Evolutionary conservation across 2,888 invertebrate species (phyloP).

Genomic region (Tipula unca): DNA sequence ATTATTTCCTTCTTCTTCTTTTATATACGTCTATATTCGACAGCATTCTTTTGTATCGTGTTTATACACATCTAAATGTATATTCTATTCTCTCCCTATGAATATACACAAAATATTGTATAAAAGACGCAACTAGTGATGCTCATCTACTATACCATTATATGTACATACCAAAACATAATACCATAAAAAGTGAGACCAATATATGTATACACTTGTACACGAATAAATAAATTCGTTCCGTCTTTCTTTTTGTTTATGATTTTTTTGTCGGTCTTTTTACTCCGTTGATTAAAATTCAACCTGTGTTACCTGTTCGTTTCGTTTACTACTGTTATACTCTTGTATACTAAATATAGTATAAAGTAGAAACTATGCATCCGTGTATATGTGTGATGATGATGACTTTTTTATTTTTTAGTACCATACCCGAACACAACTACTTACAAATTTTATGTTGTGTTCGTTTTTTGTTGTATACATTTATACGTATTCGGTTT

Average conservation of each 20-base stretch:
- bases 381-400: background rate
- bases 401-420: background rate
- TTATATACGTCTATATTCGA: background rate
- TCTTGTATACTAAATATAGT: background rate
- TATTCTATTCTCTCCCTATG: background rate
- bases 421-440: background rate
- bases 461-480: background rate
- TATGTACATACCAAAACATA: background rate
- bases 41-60: background rate
- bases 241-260: background rate
- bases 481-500: background rate
- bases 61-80: too few species aligned
- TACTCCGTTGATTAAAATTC: conserved; percentile 18
- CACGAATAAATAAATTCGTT: background rate
- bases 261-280: conserved; percentile 1
- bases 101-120: background rate
- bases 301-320: conserved; percentile 20
- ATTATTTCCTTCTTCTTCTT: conserved; percentile 18
- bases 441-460: background rate
- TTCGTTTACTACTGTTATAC: background rate
- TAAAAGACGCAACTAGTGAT: conserved; percentile 19
- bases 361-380: background rate
- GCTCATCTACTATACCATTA: background rate
- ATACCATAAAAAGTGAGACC: conserved; percentile 14
- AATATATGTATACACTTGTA: background rate